Evolutionary conservation across 2,888 invertebrate genomes (phyloP).

Genomic region (Colostygia pectinataria): DNA sequence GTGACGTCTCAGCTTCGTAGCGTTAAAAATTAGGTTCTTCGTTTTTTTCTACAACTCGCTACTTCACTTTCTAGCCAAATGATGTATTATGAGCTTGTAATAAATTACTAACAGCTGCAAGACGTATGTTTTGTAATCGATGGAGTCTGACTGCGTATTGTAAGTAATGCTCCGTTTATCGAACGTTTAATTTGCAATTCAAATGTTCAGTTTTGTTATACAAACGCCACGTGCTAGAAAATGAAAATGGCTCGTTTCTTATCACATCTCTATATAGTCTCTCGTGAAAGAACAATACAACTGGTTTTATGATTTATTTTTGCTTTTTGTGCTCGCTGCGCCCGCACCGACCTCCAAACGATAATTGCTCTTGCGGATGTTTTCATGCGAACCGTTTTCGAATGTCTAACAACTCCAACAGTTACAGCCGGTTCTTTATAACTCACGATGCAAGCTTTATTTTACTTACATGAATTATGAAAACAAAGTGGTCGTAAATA

Average conservation of each 20-base stretch:
- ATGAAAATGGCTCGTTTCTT: conserved; percentile 62
- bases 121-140: conserved; percentile 28
- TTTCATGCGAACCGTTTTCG: conserved; percentile 45
- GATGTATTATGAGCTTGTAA: conserved; percentile 46
- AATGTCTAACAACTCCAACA: conserved; percentile 29
- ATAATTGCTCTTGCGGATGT: conserved; percentile 56
- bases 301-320: conserved; percentile 75
- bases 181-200: conserved; percentile 46
- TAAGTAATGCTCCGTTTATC: conserved; percentile 38
- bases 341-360: conserved; percentile 38
- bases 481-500: conserved; percentile 1
- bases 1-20: conserved; percentile 58
- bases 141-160: conserved; percentile 23
- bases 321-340: conserved; percentile 56
- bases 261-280: conserved; percentile 63
- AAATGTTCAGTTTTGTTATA: conserved; percentile 46
- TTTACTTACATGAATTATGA: neutral
- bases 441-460: conserved; percentile 9
- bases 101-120: conserved; percentile 37
- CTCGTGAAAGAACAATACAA: conserved; percentile 75
- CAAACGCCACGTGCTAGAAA: conserved; percentile 57
- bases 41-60: conserved; percentile 48
- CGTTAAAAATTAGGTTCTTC: conserved; percentile 52
- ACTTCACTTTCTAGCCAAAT: conserved; percentile 63
- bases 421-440: conserved; percentile 18